These are phyloP conservation scores for Hymenochirus boettgeri DNA, from an alignment of 2,113 vertebrate genomes.

Conservation along the genomic window DNA sequence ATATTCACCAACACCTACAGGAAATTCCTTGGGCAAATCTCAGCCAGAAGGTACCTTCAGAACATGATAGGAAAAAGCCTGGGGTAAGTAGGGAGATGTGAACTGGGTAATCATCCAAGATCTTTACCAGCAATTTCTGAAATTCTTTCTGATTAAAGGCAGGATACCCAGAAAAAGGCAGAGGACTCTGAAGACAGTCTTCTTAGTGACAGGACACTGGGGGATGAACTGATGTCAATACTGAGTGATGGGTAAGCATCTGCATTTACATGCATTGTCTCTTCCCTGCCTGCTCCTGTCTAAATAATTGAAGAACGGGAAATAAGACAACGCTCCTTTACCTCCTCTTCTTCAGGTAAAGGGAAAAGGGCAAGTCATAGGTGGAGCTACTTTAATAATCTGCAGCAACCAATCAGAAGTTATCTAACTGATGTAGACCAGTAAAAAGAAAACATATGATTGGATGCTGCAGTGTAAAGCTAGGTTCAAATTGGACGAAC, in stretches of 20 bases:
- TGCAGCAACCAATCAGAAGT: too few relatives aligned
- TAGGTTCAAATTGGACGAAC: too few relatives aligned
- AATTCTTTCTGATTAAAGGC: constrained; percentile 2
- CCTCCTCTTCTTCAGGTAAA: too few relatives aligned
- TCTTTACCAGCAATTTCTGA: not conserved
- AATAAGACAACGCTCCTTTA: too few relatives aligned
- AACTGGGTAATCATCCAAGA: not conserved
- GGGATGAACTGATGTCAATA: not conserved
- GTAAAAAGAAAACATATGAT: too few relatives aligned
- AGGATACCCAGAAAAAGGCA: not conserved
- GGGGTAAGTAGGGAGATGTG: constrained; percentile 59
- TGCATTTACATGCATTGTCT: too few relatives aligned
- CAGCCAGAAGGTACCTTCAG: constrained; percentile 83
- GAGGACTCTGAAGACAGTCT: not conserved
- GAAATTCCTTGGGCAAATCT: constrained; percentile 85
- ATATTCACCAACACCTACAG: constrained; percentile 91
- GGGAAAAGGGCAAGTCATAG: too few relatives aligned
- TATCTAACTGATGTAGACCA: too few relatives aligned
- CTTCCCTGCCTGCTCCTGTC: too few relatives aligned
- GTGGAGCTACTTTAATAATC: too few relatives aligned
- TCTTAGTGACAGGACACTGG: not conserved
- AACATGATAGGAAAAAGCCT: constrained; percentile 82
- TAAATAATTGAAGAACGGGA: too few relatives aligned
- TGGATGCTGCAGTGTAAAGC: too few relatives aligned
- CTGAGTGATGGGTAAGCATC: constrained; percentile 12